These are phyloP conservation scores for Gymnorhina tibicen DNA, from an alignment of 2,113 vertebrate genomes.

Conservation along the genomic window DNA sequence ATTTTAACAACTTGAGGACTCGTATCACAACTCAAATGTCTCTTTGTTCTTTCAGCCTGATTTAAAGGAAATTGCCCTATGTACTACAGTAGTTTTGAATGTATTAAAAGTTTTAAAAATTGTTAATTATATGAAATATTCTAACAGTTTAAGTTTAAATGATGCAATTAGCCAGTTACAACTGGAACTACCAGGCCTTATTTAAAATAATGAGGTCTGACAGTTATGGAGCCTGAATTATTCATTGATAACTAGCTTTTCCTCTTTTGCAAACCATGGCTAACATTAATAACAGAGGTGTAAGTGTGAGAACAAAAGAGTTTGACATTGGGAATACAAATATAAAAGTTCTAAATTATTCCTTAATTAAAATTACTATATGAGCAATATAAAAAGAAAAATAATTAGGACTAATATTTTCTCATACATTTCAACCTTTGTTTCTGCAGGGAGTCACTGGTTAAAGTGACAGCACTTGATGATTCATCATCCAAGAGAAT, in stretches of 20 bases:
- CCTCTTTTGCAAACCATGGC: constrained; percentile 72
- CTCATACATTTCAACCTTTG: constrained; percentile 27
- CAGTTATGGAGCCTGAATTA: constrained; percentile 80
- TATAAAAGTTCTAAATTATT: constrained; percentile 70
- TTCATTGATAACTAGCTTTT: constrained; percentile 81
- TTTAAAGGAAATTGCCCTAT: constrained; percentile 70
- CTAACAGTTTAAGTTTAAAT: constrained; percentile 76
- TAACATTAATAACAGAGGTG: constrained; percentile 80
- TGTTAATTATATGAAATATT: constrained; percentile 74
- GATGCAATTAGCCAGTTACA: constrained; percentile 79
- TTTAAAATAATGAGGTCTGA: constrained; percentile 84
- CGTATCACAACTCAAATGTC: neutral
- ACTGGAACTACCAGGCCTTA: constrained; percentile 73
- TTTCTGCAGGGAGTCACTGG: constrained; percentile 17
- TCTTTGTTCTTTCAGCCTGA: constrained; percentile 63
- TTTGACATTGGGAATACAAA: constrained; percentile 74
- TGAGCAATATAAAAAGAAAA: constrained; percentile 60
- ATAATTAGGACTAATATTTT: constrained; percentile 64
- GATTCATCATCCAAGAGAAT: constrained; percentile 8
- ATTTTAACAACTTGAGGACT: constrained; percentile 48
- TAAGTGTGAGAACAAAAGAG: constrained; percentile 75
- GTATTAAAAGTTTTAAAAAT: constrained; percentile 72
- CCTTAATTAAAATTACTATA: constrained; percentile 71
- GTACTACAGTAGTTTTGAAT: constrained; percentile 72
- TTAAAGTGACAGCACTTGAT: constrained; percentile 18